Evolutionary conservation across 2,797 vertebrate species (phyloP), one percentile per base, ranked within the genome.

Genomic region (Bucorvus abyssinicus): DNA sequence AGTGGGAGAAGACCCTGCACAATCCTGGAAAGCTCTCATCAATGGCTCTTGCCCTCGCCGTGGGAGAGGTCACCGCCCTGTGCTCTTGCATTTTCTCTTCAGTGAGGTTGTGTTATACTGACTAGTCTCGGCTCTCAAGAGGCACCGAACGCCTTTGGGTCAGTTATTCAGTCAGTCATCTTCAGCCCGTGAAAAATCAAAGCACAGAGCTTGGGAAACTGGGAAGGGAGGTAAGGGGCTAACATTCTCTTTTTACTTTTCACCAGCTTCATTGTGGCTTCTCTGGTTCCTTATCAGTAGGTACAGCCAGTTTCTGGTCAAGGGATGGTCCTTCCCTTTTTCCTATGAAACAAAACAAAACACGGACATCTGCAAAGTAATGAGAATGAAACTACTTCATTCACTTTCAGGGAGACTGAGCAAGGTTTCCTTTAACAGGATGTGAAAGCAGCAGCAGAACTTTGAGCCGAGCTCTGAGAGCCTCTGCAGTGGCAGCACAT

Each of bases 371-470:
- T 82, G 63, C 83, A 67, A 63, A 79, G 36, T 29, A 82, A 36
- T 12, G 44, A 89, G 53, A 90, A 7, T 5, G 38, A 94, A 93
- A 88, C 27, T 34, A 57, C n/a, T 73, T 74, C 40, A 60, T 81
- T 94, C 77, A 64, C 61, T 90, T 95, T 85, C 78, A 94, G 64
- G 14, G 63, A 90, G 80, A 47, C 29, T 32, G 59, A 73, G 55
- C 0, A 38, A 87, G 49, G 26, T 59, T 94, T 94, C 63, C 49
- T 88, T 1, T 45, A 75, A 78, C 56, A 87, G 95, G 91, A 94
- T 76, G 77, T 90, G 93, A 91, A 90, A 95, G 57, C 26, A 90
- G 67, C 19, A 75, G 79, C 53, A 89, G 75, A 32, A 9, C 57
- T 86, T 89, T 17, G 40, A 59, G 56, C 73, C 42, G 38, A 55